Base-by-base conservation (phyloP, 2,888 invertebrate species). In the Ormia ochracea region DNA sequence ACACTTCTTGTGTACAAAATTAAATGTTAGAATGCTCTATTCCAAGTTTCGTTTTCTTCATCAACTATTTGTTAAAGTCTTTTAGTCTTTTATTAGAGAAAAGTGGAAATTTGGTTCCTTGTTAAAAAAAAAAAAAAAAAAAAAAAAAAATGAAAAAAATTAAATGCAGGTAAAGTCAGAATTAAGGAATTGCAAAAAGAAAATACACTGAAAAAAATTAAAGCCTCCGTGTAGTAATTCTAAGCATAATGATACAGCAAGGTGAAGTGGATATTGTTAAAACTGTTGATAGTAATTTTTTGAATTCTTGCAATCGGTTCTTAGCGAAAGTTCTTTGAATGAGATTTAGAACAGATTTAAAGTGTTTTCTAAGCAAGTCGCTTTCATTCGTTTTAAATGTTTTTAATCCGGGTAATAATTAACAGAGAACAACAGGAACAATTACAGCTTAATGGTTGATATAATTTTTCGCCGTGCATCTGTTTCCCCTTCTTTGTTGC, bases 1-100 rank as follows among this genome's bases (percentile, higher is more conserved):
- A 50, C 41, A 68, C 66, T 75, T 54, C 52, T 70, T 75, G 61
- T 66, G 74, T 65, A 52, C 68, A 58, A 63, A 78, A 63, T 69
- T 63, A 56, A 56, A 78, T 63, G 54, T 73, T 52, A 63, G 41
- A 74, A 58, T 74, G 41, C 41, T 78, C 61, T 59, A 33, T 78
- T 74, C 68, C 63, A 19, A 6, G 12, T 36, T 72, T 66, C 23
- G 10, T 58, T 33, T 63, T 26, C 14, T 58, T 33, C 45, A 41
- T 26, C 28, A 56, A n/a, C 23, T 10, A 48, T 61, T 63, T 31
- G 43, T 56, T 61, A 26, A 45, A 36, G 31, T 4, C 17, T 52
- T 36, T 56, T 48, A 23, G 45, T 56, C 56, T 59, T 61, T 19
- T 12, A 43, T 23, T 50, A 61, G 61, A 45, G 26, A 52, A 56